These are phyloP conservation scores for Macrotis lagotis DNA, from an alignment of 2,113 vertebrate species.

Conservation along the genomic window DNA sequence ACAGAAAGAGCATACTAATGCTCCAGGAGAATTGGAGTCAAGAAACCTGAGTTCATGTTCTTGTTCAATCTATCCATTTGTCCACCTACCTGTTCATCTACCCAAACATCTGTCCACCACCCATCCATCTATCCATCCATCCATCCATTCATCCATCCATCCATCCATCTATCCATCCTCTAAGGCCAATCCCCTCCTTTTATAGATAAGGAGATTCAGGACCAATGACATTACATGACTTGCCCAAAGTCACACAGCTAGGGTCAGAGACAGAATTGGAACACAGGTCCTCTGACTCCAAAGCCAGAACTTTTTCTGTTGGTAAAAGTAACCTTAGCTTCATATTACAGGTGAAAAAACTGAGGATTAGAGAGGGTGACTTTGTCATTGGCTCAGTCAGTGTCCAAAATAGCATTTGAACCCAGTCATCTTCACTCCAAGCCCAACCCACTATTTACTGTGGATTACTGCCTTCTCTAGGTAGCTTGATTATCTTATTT, in stretches of 20 bases:
- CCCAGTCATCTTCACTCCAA: background rate
- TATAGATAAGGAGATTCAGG: background rate
- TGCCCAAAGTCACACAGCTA: background rate
- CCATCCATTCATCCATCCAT: background rate
- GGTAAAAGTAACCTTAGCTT: background rate
- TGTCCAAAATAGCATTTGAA: background rate
- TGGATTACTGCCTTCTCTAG: background rate
- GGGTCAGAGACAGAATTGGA: background rate
- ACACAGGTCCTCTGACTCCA: background rate
- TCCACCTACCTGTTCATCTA: fast-evolving
- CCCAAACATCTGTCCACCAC: background rate
- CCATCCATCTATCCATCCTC: background rate
- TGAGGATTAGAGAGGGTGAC: background rate
- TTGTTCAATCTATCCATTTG: background rate
- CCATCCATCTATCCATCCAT: too few relatives aligned
- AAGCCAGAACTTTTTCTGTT: background rate
- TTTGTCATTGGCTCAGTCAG: background rate
- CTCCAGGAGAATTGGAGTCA: constrained; percentile 25
- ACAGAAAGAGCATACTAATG: background rate
- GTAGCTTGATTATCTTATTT: background rate
- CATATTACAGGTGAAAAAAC: background rate
- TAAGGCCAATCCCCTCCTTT: background rate
- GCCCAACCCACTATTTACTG: background rate
- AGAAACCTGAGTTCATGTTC: constrained; percentile 48
- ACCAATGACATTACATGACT: background rate